phyloP scores from a whole-genome alignment of 2,888 invertebrate genomes.

The Limnephilus rhombicus region DNA sequence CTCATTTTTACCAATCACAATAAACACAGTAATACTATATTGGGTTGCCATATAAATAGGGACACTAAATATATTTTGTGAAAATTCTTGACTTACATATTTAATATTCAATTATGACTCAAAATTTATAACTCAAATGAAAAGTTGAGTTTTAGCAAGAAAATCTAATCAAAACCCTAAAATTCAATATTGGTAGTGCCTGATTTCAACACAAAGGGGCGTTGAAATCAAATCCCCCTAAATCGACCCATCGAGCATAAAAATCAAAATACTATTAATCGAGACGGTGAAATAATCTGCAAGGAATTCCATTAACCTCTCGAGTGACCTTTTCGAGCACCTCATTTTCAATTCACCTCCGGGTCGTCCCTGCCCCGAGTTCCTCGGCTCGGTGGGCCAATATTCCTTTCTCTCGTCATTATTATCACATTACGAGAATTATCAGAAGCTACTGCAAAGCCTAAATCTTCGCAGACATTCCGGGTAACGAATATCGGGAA shows the following conservation, averaged over 20 bases:
- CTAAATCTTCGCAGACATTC: conserved; percentile 41
- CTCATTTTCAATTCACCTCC: conserved; percentile 40
- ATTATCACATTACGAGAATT: conserved; percentile 45
- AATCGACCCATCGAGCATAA: conserved; percentile 2
- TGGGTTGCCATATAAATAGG: too few relatives aligned
- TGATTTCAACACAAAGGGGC: background rate
- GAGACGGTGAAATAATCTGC: background rate
- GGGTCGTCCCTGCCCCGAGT: background rate
- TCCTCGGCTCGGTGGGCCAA: background rate
- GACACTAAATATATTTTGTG: too few relatives aligned
- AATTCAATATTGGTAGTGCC: background rate
- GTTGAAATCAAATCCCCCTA: background rate
- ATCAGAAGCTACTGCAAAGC: conserved; percentile 27
- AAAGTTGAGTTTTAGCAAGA: background rate
- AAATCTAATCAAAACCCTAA: background rate
- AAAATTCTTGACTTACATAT: too few relatives aligned
- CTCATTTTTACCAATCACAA: too few relatives aligned
- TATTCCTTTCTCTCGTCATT: conserved; percentile 37
- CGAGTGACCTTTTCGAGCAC: conserved; percentile 27
- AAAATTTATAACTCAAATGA: background rate
- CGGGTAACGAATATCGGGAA: conserved; percentile 40
- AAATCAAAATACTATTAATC: conserved; percentile 21
- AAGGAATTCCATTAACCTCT: conserved; percentile 33
- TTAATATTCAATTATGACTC: background rate
- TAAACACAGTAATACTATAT: too few relatives aligned